A percentile compares a stretch with the other conserved stretches of the same genome.
Conservation (phyloP, 92 coral and sea anemone species). For the Palythoa grandiflora region DNA sequence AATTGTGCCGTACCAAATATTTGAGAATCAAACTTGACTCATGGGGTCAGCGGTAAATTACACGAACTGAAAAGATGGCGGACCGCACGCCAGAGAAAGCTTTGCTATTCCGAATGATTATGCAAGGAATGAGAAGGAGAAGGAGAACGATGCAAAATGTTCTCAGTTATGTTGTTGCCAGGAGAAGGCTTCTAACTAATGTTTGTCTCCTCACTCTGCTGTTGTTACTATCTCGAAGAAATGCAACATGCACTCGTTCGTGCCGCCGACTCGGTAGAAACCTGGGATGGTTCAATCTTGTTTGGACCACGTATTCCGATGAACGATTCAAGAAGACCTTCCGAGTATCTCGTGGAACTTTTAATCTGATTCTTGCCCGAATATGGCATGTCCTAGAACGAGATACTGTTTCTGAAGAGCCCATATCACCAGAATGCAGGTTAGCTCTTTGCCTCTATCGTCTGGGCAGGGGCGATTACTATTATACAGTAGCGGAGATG, state of each 20-base stretch:
- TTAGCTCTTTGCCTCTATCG: slow-evolving; percentile 52
- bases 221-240: slow-evolving; percentile 20
- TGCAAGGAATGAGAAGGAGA: slow-evolving; percentile 34
- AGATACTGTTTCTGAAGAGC: slow-evolving; percentile 51
- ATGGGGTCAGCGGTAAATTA: slow-evolving; percentile 20
- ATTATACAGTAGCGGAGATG: neutral
- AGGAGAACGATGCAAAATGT: slow-evolving; percentile 24
- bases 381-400: slow-evolving; percentile 44
- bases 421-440: slow-evolving; percentile 47
- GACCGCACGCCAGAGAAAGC: slow-evolving; percentile 14
- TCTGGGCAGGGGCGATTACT: slow-evolving; percentile 56
- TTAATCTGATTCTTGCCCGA: slow-evolving; percentile 51
- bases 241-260: slow-evolving; percentile 17
- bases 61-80: slow-evolving; percentile 27
- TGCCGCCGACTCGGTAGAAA: slow-evolving; percentile 23
- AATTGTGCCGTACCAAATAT: too few relatives aligned
- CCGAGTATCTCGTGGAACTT: slow-evolving; percentile 54
- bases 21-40: neutral
- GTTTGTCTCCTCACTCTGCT: slow-evolving; percentile 35
- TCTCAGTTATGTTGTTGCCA: slow-evolving; percentile 30
- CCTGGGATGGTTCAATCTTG: neutral
- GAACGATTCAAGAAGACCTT: slow-evolving; percentile 50
- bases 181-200: slow-evolving; percentile 19
- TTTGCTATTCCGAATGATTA: slow-evolving; percentile 29
- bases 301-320: slow-evolving; percentile 55